Base-by-base conservation (phyloP, 2,797 vertebrate genomes). In the Silurus aristotelis region DNA sequence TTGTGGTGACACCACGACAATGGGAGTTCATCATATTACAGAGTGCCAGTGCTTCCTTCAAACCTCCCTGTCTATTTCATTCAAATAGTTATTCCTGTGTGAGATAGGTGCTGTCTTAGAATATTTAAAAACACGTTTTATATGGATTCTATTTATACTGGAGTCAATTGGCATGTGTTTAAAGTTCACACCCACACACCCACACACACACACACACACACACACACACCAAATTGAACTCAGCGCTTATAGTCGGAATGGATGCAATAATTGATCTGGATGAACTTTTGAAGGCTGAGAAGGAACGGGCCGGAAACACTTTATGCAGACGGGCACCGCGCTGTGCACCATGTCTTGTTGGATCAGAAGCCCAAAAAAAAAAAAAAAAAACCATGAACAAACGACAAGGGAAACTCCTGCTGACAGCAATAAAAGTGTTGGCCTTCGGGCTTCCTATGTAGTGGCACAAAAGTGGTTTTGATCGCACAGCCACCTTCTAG, bases 1-100 rank as follows among this genome's bases (percentile, higher is more conserved):
- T 97, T 95, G 95, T 94, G 95, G 95, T 95, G 95, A 96, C 96
- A 95, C 93, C 80, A 94, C 94, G 94, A 97, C 94, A 97, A 96
- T 95, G 92, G 93, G 94, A 94, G 95, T 95, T 96, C 94, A 90
- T 89, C 87, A 95, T 96, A 94, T 93, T 91, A 95, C 95, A 95
- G 87, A 94, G 93, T 93, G 93, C 90, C 94, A 87, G 92, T 92
- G 95, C 95, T 93, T 94, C 94, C 96, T 90, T 95, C 95, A 93
- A 87, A 90, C 63, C 70, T 72, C 82, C 43, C 68, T 94, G 95
- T 94, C 95, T 96, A 95, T 95, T 95, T 96, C 96, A 97, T 97
- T 96, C 96, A 86, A 95, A 94, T 93, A 93, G 92, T 90, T 90
- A 91, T 79, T 91, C 93, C 93, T 95, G 94, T 94, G 93, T 93